phyloP scores from a whole-genome alignment of 2,113 vertebrate species.

The Notiomystis cincta region DNA sequence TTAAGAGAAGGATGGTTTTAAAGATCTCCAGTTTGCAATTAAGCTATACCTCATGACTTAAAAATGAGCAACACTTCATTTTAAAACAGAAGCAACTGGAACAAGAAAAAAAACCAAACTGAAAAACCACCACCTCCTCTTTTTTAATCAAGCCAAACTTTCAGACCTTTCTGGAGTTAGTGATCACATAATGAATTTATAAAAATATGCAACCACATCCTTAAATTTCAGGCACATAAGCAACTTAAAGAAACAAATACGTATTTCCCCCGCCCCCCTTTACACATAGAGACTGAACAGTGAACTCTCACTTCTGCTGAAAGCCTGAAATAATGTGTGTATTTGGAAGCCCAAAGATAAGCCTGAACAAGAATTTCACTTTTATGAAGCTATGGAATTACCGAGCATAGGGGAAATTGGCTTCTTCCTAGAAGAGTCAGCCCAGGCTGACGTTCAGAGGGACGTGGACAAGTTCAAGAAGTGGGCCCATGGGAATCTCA shows the following conservation, averaged over 20 bases:
- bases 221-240: neutral
- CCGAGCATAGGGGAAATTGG: neutral
- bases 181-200: neutral
- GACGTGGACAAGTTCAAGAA: neutral
- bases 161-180: neutral
- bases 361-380: neutral
- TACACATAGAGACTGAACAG: neutral
- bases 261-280: rapidly evolving
- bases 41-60: neutral
- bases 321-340: neutral
- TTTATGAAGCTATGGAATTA: neutral
- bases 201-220: neutral
- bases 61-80: neutral
- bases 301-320: neutral
- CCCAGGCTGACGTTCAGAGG: neutral
- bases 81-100: neutral
- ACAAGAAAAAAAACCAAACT: neutral
- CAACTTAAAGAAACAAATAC: neutral
- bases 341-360: neutral
- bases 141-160: neutral
- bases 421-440: neutral
- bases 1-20: neutral
- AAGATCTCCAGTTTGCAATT: neutral
- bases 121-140: neutral
- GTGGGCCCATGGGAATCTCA: neutral